A percentile compares a stretch with the other conserved stretches of the same genome.
These are phyloP conservation scores for Clitarchus hookeri DNA, from an alignment of 2,888 invertebrate species.

Conservation along the genomic window DNA sequence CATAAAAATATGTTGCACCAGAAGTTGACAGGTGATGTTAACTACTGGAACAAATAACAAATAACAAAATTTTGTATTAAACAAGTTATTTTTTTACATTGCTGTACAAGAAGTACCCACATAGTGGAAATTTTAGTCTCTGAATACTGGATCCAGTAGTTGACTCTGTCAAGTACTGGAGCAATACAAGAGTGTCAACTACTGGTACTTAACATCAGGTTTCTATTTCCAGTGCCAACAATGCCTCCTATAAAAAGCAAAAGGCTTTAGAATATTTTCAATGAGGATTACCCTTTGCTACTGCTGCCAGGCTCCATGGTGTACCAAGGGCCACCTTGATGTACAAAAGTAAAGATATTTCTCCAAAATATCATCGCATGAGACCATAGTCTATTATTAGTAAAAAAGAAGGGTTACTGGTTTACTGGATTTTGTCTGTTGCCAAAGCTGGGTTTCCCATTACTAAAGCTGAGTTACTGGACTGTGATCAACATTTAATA, in stretches of 20 bases:
- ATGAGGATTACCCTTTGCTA: constrained; percentile 11
- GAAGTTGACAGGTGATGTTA: constrained; percentile 22
- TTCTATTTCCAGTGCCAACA: not conserved
- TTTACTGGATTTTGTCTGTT: constrained; percentile 21
- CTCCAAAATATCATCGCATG: not conserved
- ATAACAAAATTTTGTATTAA: not conserved
- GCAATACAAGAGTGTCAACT: not conserved
- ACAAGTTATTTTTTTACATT: not conserved
- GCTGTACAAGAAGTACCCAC: not conserved
- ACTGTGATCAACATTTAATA: constrained; percentile 21
- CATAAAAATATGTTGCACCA: not conserved
- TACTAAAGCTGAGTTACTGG: constrained; percentile 19
- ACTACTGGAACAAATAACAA: constrained; percentile 9
- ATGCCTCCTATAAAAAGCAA: not conserved
- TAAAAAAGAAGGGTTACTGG: not conserved
- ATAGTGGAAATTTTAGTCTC: not conserved
- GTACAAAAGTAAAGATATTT: constrained; percentile 19
- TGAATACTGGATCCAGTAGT: not conserved
- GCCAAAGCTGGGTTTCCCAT: constrained; percentile 21
- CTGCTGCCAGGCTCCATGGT: not conserved
- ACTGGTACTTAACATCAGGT: not conserved
- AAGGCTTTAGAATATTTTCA: constrained; percentile 16
- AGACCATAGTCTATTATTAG: not conserved
- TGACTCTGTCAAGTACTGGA: not conserved
- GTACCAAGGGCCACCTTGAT: not conserved